A percentile compares a stretch with the other conserved stretches of the same genome.
These are phyloP conservation scores for Aphelinus certus DNA, from an alignment of 1,140 invertebrate genomes.

Conservation along the genomic window DNA sequence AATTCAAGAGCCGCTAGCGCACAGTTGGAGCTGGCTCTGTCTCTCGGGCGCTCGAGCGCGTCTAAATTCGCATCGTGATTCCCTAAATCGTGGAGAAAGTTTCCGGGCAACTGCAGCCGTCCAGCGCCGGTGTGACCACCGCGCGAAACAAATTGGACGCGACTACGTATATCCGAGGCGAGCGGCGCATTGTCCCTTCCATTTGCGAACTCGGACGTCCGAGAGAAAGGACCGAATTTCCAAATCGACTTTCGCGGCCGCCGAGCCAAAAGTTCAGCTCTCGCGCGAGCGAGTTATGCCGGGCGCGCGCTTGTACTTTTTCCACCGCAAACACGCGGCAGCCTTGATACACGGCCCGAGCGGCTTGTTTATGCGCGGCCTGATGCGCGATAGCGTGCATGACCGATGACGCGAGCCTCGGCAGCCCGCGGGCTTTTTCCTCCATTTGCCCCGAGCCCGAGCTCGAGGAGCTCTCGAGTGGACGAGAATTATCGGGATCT, in stretches of 20 bases:
- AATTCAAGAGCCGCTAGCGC: constrained; percentile 18
- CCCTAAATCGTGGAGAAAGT: constrained; percentile 29
- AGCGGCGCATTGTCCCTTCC: neutral
- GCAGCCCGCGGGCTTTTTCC: too few relatives aligned
- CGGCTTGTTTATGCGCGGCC: too few relatives aligned
- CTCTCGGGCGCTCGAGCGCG: neutral
- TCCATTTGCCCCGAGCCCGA: too few relatives aligned
- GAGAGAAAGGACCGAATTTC: constrained; percentile 5
- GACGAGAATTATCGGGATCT: too few relatives aligned
- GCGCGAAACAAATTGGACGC: constrained; percentile 35
- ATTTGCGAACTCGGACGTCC: constrained; percentile 17
- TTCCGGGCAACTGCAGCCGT: neutral
- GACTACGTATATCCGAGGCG: neutral
- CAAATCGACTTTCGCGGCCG: constrained; percentile 19
- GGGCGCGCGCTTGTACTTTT: too few relatives aligned
- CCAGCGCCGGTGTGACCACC: neutral
- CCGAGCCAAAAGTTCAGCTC: neutral
- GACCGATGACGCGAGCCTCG: too few relatives aligned
- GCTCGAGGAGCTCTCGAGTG: too few relatives aligned
- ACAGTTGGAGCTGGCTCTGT: too few relatives aligned
- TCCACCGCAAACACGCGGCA: too few relatives aligned
- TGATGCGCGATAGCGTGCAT: too few relatives aligned
- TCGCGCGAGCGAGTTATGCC: too few relatives aligned
- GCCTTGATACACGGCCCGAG: too few relatives aligned
- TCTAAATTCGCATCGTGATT: constrained; percentile 18